Evolutionary conservation across 2,113 vertebrate species (phyloP).

Genomic region (Anoura caudifer): DNA sequence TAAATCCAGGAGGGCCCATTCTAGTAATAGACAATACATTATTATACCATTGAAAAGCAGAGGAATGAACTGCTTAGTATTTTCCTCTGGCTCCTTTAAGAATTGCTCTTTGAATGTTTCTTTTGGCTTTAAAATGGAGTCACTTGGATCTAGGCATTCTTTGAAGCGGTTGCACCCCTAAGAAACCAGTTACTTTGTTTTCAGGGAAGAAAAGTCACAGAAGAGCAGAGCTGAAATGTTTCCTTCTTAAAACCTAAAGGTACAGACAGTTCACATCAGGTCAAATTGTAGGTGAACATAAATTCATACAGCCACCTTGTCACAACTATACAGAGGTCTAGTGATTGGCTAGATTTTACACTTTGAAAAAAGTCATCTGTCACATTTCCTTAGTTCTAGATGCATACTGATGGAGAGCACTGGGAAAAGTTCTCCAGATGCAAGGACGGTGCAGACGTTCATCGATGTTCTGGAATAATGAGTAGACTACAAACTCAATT

Average conservation of each 20-base stretch:
- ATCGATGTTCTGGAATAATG: background rate
- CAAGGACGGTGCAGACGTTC: background rate
- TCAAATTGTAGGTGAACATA: background rate
- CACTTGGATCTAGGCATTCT: background rate
- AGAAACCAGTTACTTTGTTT: background rate
- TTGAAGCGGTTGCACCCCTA: background rate
- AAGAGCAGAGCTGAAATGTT: slow-evolving; percentile 5
- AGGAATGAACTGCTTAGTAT: background rate
- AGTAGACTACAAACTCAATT: background rate
- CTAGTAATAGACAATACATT: background rate
- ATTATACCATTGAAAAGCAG: background rate
- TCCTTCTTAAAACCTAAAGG: background rate
- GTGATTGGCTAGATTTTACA: background rate
- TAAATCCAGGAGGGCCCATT: background rate
- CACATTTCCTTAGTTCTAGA: background rate
- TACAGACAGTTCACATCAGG: background rate
- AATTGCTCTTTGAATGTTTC: background rate
- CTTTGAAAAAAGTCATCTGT: background rate
- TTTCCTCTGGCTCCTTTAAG: background rate
- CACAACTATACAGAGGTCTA: background rate
- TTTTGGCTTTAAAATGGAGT: background rate
- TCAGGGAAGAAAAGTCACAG: background rate
- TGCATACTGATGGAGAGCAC: background rate
- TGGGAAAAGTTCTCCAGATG: background rate
- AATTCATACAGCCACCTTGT: background rate